A percentile compares a stretch with the other conserved stretches of the same genome.
These are phyloP conservation scores for Lepidocyrtinus sp. DNA, from an alignment of 2,888 invertebrate species.

Conservation along the genomic window DNA sequence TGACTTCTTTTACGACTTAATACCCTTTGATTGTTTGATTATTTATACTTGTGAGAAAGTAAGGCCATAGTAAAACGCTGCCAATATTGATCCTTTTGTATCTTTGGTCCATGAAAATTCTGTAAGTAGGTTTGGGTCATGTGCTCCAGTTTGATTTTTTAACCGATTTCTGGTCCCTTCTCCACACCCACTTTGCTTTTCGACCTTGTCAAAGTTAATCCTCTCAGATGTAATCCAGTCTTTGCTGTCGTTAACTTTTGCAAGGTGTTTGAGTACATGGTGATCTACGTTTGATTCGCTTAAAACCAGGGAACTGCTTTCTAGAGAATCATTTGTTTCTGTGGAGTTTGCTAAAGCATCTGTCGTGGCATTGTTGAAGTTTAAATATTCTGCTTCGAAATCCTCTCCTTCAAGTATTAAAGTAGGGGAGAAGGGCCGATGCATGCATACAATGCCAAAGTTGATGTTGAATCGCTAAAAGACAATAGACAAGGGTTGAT, in stretches of 20 bases:
- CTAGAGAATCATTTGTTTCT: not conserved
- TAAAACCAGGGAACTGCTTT: not conserved
- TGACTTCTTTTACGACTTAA: not conserved
- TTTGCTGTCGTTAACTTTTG: conserved; percentile 29
- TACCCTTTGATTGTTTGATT: not conserved
- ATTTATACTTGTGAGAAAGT: conserved; percentile 71
- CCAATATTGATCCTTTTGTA: conserved; percentile 75
- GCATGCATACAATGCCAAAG: conserved; percentile 77
- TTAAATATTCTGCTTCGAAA: too few species aligned
- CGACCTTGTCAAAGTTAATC: not conserved
- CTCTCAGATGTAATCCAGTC: not conserved
- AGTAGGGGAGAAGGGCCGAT: conserved; percentile 69
- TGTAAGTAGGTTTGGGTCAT: conserved; percentile 69
- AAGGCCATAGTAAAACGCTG: conserved; percentile 76
- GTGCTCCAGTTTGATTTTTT: too few species aligned
- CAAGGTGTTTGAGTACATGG: conserved; percentile 6
- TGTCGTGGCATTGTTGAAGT: too few species aligned
- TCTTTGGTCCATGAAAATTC: conserved; percentile 76
- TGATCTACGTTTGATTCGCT: conserved; percentile 10
- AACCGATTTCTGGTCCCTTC: too few species aligned
- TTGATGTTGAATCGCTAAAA: conserved; percentile 75
- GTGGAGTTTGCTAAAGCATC: too few species aligned
- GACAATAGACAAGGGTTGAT: conserved; percentile 71
- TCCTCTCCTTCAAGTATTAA: not conserved
- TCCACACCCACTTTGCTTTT: not conserved